Conservation (phyloP, 2,113 vertebrate genomes). For the Nothocercus julius region DNA sequence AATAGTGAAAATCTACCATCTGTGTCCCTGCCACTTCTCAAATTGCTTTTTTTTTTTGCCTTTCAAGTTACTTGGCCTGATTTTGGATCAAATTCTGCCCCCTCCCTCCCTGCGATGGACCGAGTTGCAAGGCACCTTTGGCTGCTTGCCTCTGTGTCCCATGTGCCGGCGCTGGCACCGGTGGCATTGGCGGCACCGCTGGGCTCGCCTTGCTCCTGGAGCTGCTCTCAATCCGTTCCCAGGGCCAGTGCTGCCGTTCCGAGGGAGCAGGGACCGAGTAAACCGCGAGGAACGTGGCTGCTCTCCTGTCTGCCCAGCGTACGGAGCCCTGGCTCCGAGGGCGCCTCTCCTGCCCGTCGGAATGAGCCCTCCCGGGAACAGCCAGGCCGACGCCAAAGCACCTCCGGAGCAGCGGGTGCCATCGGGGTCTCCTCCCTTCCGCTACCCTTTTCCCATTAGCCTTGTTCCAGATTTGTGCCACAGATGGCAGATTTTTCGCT, state of each 20-base stretch:
- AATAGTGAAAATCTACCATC: slow-evolving; percentile 70
- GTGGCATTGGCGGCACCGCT: neutral
- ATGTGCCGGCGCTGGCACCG: neutral
- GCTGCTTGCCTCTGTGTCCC: neutral
- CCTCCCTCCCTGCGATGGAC: neutral
- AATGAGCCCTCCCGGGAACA: neutral
- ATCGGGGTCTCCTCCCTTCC: slow-evolving; percentile 12
- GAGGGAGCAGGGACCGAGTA: neutral
- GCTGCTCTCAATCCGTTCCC: neutral
- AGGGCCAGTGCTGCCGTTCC: neutral
- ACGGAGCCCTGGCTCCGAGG: neutral
- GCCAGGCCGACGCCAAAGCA: neutral
- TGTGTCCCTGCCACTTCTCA: slow-evolving; percentile 18
- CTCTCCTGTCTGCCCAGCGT: neutral
- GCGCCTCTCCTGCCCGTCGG: neutral
- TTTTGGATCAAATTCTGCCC: neutral
- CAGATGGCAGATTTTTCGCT: slow-evolving; percentile 77
- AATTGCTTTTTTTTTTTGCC: neutral
- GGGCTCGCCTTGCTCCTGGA: neutral
- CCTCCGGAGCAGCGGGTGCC: neutral
- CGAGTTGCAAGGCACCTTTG: neutral
- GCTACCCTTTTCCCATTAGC: neutral
- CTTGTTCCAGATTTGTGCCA: slow-evolving; percentile 39
- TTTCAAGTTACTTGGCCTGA: neutral
- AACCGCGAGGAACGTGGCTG: neutral